These are phyloP conservation scores for Spea hammondii DNA, from an alignment of 2,797 vertebrate genomes.

Conservation along the genomic window DNA sequence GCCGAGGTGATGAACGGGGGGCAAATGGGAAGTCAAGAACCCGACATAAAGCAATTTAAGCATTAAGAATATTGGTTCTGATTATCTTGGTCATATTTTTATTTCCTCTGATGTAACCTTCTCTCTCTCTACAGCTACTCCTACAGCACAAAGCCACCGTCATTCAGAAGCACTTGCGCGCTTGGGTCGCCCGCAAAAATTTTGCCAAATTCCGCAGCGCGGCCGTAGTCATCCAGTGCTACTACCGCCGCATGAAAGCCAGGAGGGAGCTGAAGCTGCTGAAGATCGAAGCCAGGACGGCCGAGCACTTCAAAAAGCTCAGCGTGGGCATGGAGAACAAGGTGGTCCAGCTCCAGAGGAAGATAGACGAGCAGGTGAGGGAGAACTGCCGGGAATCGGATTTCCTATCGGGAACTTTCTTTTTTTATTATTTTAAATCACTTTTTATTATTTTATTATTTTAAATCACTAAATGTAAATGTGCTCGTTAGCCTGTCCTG, in stretches of 20 bases:
- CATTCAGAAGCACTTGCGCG: constrained; percentile 78
- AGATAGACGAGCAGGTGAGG: constrained; percentile 90
- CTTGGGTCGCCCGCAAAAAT: constrained; percentile 77
- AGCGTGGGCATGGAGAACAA: constrained; percentile 97
- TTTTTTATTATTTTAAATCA: too few species aligned
- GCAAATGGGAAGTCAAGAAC: too few species aligned
- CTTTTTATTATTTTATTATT: too few species aligned
- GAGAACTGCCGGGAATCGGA: background rate
- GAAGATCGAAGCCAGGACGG: constrained; percentile 85
- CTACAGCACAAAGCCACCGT: constrained; percentile 84
- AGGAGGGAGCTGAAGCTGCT: constrained; percentile 76
- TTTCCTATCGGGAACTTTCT: too few species aligned
- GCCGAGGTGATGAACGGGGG: too few species aligned
- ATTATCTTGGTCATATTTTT: too few species aligned
- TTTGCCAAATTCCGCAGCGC: constrained; percentile 68
- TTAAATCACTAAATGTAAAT: too few species aligned
- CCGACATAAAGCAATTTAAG: too few species aligned
- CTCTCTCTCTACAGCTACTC: constrained; percentile 70
- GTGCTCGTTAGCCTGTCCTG: too few species aligned
- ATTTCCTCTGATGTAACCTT: too few species aligned
- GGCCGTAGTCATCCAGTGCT: constrained; percentile 83
- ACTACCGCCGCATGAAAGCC: constrained; percentile 75
- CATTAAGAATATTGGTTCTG: too few species aligned
- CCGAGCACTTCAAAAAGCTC: constrained; percentile 84
- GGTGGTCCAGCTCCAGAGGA: constrained; percentile 91